Conservation (phyloP, 2,888 invertebrate species). For the Panopea generosa region DNA sequence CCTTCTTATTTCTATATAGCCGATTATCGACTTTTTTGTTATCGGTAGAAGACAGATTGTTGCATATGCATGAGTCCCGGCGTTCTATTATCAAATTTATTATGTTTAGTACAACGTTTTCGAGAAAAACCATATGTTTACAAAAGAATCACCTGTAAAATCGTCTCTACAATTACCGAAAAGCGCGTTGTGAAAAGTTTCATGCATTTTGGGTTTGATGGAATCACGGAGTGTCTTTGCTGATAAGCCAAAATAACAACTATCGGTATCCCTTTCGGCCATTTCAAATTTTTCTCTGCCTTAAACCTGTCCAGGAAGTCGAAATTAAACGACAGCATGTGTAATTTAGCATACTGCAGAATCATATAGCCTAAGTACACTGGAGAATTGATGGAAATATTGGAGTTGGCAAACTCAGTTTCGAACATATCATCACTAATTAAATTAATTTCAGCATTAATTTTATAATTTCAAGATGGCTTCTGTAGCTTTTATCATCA, state of each 20-base stretch:
- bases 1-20: too few relatives aligned
- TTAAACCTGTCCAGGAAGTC: not conserved
- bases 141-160: not conserved
- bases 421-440: not conserved
- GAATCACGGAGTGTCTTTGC: not conserved
- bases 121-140: not conserved
- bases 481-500: too few relatives aligned
- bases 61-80: not conserved
- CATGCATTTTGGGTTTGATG: not conserved
- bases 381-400: too few relatives aligned
- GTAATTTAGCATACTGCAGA: not conserved
- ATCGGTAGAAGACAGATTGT: too few relatives aligned
- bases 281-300: not conserved
- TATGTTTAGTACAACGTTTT: not conserved
- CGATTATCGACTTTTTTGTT: too few relatives aligned
- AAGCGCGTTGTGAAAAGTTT: not conserved
- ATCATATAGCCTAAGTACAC: not conserved
- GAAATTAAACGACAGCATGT: not conserved
- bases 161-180: not conserved
- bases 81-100: not conserved
- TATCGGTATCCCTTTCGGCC: not conserved
- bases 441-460: not conserved
- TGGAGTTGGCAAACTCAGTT: not conserved
- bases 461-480: too few relatives aligned
- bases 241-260: not conserved